Evolutionary conservation across 2,113 vertebrate species (phyloP).

Genomic region (Muscicapa adusta): DNA sequence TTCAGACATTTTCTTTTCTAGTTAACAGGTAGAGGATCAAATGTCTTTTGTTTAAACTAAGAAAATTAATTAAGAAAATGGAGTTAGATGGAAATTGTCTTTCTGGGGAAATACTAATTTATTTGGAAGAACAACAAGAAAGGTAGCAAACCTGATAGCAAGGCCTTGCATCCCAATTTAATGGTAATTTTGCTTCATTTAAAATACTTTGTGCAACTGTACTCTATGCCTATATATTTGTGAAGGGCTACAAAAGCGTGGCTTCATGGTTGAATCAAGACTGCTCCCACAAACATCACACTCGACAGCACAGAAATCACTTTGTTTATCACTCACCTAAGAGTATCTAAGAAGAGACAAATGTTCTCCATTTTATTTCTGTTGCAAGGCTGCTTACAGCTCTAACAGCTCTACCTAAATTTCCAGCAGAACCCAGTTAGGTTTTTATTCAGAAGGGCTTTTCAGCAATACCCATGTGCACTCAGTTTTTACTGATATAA

Average conservation of each 20-base stretch:
- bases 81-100: background rate
- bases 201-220: background rate
- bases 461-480: background rate
- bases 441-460: background rate
- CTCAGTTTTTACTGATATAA: background rate
- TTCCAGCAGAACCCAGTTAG: background rate
- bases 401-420: background rate
- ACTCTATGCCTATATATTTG: background rate
- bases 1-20: background rate
- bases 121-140: background rate
- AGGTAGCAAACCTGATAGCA: background rate
- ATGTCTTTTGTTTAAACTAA: constrained; percentile 17
- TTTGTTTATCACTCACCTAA: background rate
- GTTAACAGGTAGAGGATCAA: background rate
- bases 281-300: background rate
- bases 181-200: background rate
- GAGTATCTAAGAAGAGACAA: background rate
- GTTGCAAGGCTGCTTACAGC: background rate
- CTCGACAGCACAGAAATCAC: background rate
- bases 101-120: constrained; percentile 1
- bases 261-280: background rate
- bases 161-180: background rate
- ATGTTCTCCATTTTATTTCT: background rate
- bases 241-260: background rate
- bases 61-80: background rate